Evolutionary conservation across 2,888 invertebrate species (phyloP), one percentile per base, ranked within the genome.

Genomic region (Gandaritis pyraliata): DNA sequence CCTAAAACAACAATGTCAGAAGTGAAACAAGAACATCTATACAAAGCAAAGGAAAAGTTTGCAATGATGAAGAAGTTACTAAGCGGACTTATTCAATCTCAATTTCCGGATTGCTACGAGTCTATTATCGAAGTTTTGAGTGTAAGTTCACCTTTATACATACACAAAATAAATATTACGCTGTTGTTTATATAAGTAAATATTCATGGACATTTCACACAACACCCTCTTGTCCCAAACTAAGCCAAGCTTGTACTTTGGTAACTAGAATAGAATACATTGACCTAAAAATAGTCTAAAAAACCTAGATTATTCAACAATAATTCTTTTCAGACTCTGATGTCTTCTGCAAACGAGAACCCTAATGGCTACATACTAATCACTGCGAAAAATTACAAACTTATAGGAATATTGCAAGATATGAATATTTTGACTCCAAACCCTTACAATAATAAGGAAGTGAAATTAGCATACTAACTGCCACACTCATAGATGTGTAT

Each of bases 401-500:
- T 86, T 0, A 72, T 87, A 29, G 73, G 80, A 70, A 43, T 87
- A 0, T 60, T 92, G 11, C 82, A 73, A 60, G 89, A 89, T 18
- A 79, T 86, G 65, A 85, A 87, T 13, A 79, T 91, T 57, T 80
- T 89, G 0, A 77, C 79, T 0, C 39, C 67, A 0, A 87, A 90
- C 56, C 91, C 91, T 12, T 91, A 92, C 45, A 86, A 90, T 58
- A 77, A 82, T 30, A 77, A 70, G 72, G 83, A 89, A 80, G 79
- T 89, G 0, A 90, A 88, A 74, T 67, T 91, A 0, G 47, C 48
- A 7, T 56, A 59, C 15, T 60, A 58, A 33, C 23, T 23, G 3
- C 23, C 23, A 23, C 23, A 23, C 23, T 33, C 33, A 8, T 1
- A 33, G 33, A 33, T 33, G 8, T 33, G n/a, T 33, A 33, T 33